Evolutionary conservation across 1,140 invertebrate species (phyloP).

Genomic region (Orchestia grillus): DNA sequence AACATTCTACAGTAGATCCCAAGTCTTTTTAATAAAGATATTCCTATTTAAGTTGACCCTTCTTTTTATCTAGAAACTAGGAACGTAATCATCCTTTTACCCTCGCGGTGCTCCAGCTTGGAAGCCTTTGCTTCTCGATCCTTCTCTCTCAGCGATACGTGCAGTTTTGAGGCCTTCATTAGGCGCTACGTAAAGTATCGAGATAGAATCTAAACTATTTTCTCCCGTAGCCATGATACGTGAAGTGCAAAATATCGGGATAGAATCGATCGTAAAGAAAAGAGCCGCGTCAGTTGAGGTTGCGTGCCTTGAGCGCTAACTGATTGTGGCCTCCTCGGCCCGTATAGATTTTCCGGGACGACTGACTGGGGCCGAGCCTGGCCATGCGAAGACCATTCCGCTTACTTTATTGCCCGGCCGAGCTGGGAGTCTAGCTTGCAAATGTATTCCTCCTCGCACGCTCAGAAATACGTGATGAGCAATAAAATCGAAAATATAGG

Average conservation of each 20-base stretch:
- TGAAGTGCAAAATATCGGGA: neutral
- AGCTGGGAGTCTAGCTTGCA: neutral
- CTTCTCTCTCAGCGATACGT: no score
- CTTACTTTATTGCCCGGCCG: neutral
- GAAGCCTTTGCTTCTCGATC: neutral
- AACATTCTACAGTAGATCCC: neutral
- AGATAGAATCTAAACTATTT: no score
- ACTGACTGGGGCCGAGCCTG: neutral
- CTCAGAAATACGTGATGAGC: neutral
- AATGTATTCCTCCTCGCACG: neutral
- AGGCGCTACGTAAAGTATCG: no score
- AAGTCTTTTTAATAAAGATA: neutral
- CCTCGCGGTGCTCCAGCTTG: neutral
- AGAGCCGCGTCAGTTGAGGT: neutral
- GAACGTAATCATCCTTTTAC: neutral
- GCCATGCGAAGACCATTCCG: neutral
- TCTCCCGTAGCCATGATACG: neutral
- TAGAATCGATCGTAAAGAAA: neutral
- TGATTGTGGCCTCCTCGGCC: neutral
- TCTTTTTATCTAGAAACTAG: no score
- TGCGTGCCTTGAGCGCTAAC: neutral
- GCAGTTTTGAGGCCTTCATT: no score
- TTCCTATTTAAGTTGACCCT: no score
- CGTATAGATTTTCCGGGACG: neutral
- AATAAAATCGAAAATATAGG: neutral